phyloP scores from a whole-genome alignment of 2,113 vertebrate species.

The Leptobrachium ailaonicum region DNA sequence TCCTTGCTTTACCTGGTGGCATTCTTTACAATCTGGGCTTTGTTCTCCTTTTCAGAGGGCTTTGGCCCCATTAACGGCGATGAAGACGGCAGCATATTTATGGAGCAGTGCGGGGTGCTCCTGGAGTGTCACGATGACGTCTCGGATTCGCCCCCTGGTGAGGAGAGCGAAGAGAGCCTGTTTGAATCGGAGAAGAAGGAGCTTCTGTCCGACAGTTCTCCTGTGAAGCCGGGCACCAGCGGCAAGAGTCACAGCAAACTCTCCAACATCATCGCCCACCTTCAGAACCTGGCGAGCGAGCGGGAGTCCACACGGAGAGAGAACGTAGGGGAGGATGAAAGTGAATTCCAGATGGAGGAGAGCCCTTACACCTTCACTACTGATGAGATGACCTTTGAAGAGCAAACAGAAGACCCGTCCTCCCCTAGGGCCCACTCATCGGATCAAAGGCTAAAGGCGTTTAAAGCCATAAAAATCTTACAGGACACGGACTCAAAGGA shows the following conservation, averaged over 20 bases:
- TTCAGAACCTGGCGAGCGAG: constrained; percentile 41
- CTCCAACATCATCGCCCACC: constrained; percentile 38
- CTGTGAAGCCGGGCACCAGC: neutral
- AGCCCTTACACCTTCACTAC: constrained; percentile 3
- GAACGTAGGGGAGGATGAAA: neutral
- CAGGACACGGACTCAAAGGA: constrained; percentile 38
- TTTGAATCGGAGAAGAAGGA: constrained; percentile 16
- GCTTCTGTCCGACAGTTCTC: neutral
- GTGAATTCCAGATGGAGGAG: constrained; percentile 15
- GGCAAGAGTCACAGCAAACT: constrained; percentile 22
- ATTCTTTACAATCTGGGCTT: neutral
- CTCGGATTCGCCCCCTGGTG: neutral
- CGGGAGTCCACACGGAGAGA: constrained; percentile 33
- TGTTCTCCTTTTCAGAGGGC: neutral
- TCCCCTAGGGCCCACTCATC: constrained; percentile 23
- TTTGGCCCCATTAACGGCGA: constrained; percentile 17
- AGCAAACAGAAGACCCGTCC: neutral
- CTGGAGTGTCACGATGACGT: constrained; percentile 29
- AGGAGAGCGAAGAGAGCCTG: constrained; percentile 29
- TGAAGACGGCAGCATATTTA: constrained; percentile 6
- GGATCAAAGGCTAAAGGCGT: constrained; percentile 36
- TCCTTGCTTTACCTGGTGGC: too few relatives aligned
- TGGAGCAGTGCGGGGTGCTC: constrained; percentile 22
- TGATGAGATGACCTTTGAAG: constrained; percentile 4
- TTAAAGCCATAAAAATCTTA: constrained; percentile 43